phyloP scores from a whole-genome alignment of 2,113 vertebrate species.

The Pithys albifrons region DNA sequence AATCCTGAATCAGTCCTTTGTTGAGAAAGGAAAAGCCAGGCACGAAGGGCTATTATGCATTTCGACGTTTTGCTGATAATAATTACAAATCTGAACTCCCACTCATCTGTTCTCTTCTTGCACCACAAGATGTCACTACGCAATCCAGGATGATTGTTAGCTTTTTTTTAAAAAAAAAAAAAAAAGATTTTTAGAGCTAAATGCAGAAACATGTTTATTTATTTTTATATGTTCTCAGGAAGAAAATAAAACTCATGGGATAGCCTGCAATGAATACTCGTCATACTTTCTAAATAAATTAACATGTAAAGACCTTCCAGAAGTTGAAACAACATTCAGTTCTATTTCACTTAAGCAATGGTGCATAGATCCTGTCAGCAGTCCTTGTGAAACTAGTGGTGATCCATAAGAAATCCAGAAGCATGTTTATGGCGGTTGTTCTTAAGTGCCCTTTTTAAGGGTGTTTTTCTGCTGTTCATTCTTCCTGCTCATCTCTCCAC shows the following conservation, averaged over 20 bases:
- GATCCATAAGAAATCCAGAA: background rate
- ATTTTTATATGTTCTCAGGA: slow-evolving; percentile 24
- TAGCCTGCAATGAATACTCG: background rate
- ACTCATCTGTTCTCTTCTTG: slow-evolving; percentile 5
- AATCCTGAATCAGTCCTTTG: slow-evolving; percentile 3
- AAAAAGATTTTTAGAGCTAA: background rate
- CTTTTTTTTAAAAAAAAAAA: no score
- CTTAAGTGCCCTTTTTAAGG: background rate
- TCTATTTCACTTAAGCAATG: background rate
- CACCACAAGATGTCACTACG: slow-evolving; percentile 80
- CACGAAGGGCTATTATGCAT: background rate
- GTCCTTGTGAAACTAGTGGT: background rate
- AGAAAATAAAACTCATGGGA: slow-evolving; percentile 17
- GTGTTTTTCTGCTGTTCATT: background rate
- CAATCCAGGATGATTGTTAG: slow-evolving; percentile 69
- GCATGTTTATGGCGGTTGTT: background rate
- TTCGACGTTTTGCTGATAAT: slow-evolving; percentile 7
- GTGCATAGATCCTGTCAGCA: background rate
- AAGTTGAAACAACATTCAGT: background rate
- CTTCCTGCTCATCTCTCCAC: background rate
- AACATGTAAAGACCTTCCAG: background rate
- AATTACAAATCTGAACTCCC: background rate
- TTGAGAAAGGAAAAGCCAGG: slow-evolving; percentile 53
- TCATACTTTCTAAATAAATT: slow-evolving; percentile 28
- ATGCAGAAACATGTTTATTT: slow-evolving; percentile 37